Conservation (phyloP, 2,113 vertebrate species). For the Empidonax traillii region DNA sequence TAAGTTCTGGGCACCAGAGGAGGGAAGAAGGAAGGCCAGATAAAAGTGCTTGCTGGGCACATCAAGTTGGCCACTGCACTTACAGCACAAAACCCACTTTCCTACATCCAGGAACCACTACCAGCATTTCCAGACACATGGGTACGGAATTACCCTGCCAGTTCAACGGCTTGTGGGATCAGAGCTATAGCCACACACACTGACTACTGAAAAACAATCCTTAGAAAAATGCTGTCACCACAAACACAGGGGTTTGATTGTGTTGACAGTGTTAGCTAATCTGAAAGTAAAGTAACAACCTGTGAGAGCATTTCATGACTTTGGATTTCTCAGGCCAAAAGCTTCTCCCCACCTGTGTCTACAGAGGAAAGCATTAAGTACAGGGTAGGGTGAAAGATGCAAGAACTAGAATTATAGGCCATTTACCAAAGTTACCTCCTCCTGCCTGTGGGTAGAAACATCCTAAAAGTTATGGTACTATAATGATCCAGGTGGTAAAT, state of each 20-base stretch:
- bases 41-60: background rate
- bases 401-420: conserved; percentile 63
- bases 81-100: background rate
- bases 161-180: background rate
- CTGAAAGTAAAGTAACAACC: conserved; percentile 5
- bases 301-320: background rate
- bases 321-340: conserved; percentile 27
- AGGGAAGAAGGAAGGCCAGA: background rate
- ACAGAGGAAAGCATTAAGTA: conserved; percentile 6
- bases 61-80: background rate
- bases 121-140: background rate
- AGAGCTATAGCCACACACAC: background rate
- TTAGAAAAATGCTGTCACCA: background rate
- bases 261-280: background rate
- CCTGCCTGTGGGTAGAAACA: conserved; percentile 40
- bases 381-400: conserved; percentile 35
- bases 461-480: conserved; percentile 18
- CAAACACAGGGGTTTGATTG: background rate
- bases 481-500: conserved; percentile 63
- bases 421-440: conserved; percentile 44
- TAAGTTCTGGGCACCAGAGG: accelerated
- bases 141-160: background rate
- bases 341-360: background rate
- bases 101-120: background rate
- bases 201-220: background rate